Base-by-base conservation (phyloP, 2,797 vertebrate genomes). In the Cirrhinus mrigala region DNA sequence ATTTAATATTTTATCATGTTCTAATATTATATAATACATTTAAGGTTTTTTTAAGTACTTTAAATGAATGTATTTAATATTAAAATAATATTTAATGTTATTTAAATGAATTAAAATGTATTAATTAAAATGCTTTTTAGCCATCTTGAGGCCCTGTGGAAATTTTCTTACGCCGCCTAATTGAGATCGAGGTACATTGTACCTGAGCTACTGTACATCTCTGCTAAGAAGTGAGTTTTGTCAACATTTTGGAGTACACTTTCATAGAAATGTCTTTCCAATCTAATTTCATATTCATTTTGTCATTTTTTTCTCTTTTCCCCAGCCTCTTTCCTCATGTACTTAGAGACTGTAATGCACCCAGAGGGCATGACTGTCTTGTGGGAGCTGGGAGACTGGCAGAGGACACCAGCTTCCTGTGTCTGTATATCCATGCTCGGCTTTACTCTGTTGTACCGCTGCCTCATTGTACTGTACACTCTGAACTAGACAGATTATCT, bases 401-500 rank as follows among this genome's bases (percentile, higher is more conserved):
- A 24, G 87, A 91, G 77, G 79, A 79, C 68, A 73, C 56, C 81
- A 84, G 81, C 56, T 76, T 82, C 81, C 71, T 71, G 54, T 89
- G 62, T 46, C 82, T 86, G 62, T 68, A 70, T 48, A 83, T 75
- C 80, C 56, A 76, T 56, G 87, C 46, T 33, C 83, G 37, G 89
- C 90, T 91, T 92, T 91, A 90, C 88, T 85, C 89, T 88, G 64
- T 54, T 62, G 76, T 33, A 54, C 33, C 48, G 2, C 82, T 33
- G 15, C 44, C 80, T 83, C 62, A 54, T 81, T 62, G 33, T 82
- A 86, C 90, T 87, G 92, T 83, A 93, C 93, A 90, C 90, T 86
- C 88, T 89, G 90, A 94, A 92, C 92, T 92, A 94, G 94, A 94
- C 89, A 87, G 92, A 94, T 95, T 95, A 95, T 94, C 93, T 94